A percentile compares a stretch with the other conserved stretches of the same genome.
phyloP scores from a whole-genome alignment of 2,888 invertebrate genomes.

The Drosophila flavopinicola region DNA sequence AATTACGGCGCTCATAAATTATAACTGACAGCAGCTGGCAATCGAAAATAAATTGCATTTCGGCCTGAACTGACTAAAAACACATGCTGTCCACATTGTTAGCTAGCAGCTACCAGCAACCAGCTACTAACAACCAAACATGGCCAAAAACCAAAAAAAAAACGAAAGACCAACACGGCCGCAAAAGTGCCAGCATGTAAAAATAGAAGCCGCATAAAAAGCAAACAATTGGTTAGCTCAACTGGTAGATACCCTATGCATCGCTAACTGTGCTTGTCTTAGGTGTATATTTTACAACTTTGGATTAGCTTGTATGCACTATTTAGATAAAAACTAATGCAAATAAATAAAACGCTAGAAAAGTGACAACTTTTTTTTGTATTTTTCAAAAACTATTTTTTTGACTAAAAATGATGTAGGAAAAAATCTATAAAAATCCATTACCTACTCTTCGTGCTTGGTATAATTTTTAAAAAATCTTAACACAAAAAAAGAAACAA shows the following conservation, averaged over 20 bases:
- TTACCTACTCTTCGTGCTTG: too few species aligned
- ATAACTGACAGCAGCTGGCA: constrained; percentile 70
- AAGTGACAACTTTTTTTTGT: too few species aligned
- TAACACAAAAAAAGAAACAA: too few species aligned
- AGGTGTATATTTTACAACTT: too few species aligned
- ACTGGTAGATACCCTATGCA: constrained; percentile 3
- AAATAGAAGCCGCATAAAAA: constrained; percentile 37
- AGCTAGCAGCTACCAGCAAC: constrained; percentile 32
- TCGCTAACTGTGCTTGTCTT: too few species aligned
- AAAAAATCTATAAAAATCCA: too few species aligned
- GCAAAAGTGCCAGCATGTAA: constrained; percentile 40
- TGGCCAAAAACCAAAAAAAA: constrained; percentile 9
- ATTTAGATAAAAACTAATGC: neutral
- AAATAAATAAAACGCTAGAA: too few species aligned
- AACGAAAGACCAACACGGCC: constrained; percentile 22
- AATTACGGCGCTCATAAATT: constrained; percentile 68
- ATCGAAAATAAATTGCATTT: constrained; percentile 72
- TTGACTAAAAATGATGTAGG: too few species aligned
- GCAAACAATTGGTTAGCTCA: neutral
- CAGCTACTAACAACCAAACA: constrained; percentile 18
- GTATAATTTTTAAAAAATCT: too few species aligned
- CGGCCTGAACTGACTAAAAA: constrained; percentile 51
- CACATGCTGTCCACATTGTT: constrained; percentile 59
- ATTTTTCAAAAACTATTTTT: too few species aligned
- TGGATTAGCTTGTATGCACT: too few species aligned